These are phyloP conservation scores for Copidosoma aretas DNA, from an alignment of 2,888 invertebrate species.

Conservation along the genomic window DNA sequence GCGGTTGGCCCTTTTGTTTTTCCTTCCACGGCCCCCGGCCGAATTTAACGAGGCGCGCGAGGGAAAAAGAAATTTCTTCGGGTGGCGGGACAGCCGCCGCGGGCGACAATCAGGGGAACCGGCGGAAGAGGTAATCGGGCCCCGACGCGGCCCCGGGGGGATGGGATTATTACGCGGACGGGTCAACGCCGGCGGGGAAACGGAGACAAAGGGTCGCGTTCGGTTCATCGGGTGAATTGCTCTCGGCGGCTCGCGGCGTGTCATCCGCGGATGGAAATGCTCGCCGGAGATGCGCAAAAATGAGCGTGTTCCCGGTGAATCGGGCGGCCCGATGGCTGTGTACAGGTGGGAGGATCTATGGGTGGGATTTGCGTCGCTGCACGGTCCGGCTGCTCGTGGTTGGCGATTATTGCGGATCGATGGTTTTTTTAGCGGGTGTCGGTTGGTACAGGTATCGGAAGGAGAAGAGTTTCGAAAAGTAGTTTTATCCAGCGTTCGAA, in stretches of 20 bases:
- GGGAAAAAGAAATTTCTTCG: not conserved
- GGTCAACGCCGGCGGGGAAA: not conserved
- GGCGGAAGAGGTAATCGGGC: slow-evolving; percentile 8
- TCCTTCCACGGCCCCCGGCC: not conserved
- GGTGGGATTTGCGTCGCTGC: not conserved
- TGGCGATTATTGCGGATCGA: too few species aligned
- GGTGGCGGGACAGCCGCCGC: not conserved
- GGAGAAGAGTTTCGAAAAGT: too few species aligned
- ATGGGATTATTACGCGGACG: slow-evolving; percentile 3
- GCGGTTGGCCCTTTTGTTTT: not conserved
- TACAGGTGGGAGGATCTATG: not conserved
- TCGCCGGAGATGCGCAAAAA: too few species aligned
- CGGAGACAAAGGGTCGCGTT: slow-evolving; percentile 2
- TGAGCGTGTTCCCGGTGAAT: not conserved
- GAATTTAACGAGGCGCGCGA: not conserved
- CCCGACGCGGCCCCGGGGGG: too few species aligned
- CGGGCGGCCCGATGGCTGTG: not conserved
- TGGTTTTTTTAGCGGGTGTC: too few species aligned
- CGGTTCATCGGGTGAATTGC: slow-evolving; percentile 6
- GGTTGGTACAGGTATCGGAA: too few species aligned
- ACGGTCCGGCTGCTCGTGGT: too few species aligned
- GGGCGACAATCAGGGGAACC: slow-evolving; percentile 13
- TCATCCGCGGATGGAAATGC: not conserved
- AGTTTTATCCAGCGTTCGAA: too few species aligned
- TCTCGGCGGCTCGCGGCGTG: not conserved